Base-by-base conservation (phyloP, 2,888 invertebrate genomes). In the Laspeyria flexula region DNA sequence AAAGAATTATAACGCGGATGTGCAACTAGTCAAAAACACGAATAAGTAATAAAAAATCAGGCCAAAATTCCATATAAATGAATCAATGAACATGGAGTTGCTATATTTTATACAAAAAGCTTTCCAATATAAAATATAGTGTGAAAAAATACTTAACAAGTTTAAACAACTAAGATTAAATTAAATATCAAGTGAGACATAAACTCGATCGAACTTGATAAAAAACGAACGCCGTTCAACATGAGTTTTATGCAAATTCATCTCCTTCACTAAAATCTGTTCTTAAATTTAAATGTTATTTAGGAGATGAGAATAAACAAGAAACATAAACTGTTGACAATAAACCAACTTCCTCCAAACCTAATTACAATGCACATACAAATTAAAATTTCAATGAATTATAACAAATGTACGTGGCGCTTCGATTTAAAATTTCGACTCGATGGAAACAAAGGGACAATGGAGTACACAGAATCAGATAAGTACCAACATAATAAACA, bases 401-500 rank as follows among this genome's bases (percentile, higher is more conserved):
- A 62, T 66, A 62, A 60, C 61, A 69, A 56, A 51, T 43, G 48
- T 55, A 65, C 50, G 51, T 57, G 63, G 63, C 46, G 60, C 53
- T 60, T 67, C 53, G 60, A 60, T 60, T 59, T 57, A 63, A 63
- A 60, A 64, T 71, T 55, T 58, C 60, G 57, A 62, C 64, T 42
- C 48, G 59, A 67, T 55, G 55, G 44, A 55, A 62, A 62, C 61
- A 77, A 74, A 80, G 81, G 84, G 79, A 87, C 88, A 87, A 88
- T 86, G 85, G 81, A 56, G 49, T 65, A 75, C 57, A 76, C 72
- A 72, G 76, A 77, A 86, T 86, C 86, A 79, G 88, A 83, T 74
- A 73, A 73, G 73, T 75, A 71, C 73, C 67, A 68, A 68, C 72
- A 75, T 77, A 88, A 89, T 88, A 87, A 84, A 87, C 87, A 84